phyloP scores from a whole-genome alignment of 1,140 invertebrate genomes.

The Latrodectus geometricus region DNA sequence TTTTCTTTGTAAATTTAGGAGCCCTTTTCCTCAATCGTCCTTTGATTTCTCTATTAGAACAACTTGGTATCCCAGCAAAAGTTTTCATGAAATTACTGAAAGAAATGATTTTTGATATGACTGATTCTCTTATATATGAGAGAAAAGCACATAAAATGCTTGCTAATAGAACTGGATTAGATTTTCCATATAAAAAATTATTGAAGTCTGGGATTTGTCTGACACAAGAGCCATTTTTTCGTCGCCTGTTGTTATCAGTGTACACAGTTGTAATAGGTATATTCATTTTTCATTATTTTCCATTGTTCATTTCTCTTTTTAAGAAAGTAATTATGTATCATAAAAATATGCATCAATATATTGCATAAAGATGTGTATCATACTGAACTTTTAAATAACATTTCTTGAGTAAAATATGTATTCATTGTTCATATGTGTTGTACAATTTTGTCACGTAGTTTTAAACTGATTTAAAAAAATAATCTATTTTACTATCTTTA shows the following conservation, averaged over 20 bases:
- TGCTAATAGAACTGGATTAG: slow-evolving; percentile 64
- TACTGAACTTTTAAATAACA: too few species aligned
- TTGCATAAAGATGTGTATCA: too few species aligned
- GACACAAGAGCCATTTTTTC: slow-evolving; percentile 68
- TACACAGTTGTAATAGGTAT: slow-evolving; percentile 52
- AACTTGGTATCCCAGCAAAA: slow-evolving; percentile 64
- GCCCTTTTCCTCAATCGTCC: slow-evolving; percentile 70
- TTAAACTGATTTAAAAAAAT: too few species aligned
- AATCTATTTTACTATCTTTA: too few species aligned
- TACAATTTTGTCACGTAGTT: too few species aligned
- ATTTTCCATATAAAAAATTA: slow-evolving; percentile 65
- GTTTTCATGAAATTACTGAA: slow-evolving; percentile 60
- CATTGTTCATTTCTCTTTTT: too few species aligned
- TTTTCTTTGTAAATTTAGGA: slow-evolving; percentile 69
- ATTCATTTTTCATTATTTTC: too few species aligned
- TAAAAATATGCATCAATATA: too few species aligned
- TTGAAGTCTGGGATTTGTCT: slow-evolving; percentile 63
- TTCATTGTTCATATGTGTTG: too few species aligned
- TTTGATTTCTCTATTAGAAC: slow-evolving; percentile 69
- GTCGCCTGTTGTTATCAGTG: slow-evolving; percentile 64
- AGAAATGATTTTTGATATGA: slow-evolving; percentile 60
- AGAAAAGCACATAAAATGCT: slow-evolving; percentile 64
- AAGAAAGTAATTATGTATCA: too few species aligned
- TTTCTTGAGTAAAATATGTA: too few species aligned
- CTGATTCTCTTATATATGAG: slow-evolving; percentile 65